Percentiles rank a stretch among this genome's conserved stretches.
These are phyloP conservation scores for Cacajao melanocephalus DNA, from an alignment of 2,797 vertebrate genomes.

Conservation along the genomic window DNA sequence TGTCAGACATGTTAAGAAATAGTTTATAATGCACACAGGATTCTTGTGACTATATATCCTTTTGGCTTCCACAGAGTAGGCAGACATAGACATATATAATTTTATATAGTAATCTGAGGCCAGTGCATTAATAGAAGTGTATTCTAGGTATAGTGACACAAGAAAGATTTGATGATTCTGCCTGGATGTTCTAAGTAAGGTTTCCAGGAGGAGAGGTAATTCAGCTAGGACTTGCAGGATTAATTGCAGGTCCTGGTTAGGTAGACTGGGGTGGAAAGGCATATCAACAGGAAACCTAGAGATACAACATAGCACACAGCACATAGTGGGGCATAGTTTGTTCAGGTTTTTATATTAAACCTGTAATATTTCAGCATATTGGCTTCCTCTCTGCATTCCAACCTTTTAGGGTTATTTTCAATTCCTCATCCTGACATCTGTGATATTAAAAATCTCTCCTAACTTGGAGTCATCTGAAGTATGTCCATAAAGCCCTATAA, in stretches of 20 bases:
- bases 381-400: slow-evolving; percentile 3
- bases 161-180: background rate
- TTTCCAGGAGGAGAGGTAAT: background rate
- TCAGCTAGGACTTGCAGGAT: background rate
- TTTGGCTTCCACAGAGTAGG: background rate
- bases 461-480: background rate
- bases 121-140: background rate
- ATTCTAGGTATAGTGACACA: background rate
- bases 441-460: background rate
- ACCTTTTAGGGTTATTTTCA: background rate
- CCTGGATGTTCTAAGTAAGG: background rate
- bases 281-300: background rate
- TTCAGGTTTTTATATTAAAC: background rate
- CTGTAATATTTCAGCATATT: background rate
- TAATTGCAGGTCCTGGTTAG: background rate
- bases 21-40: background rate
- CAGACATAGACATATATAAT: background rate
- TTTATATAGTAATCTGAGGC: background rate
- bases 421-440: background rate
- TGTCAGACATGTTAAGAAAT: background rate
- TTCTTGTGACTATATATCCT: background rate
- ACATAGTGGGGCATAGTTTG: background rate
- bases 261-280: background rate
- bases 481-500: background rate
- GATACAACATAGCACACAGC: background rate